phyloP scores from a whole-genome alignment of 2,113 vertebrate genomes.

The Trichechus manatus region DNA sequence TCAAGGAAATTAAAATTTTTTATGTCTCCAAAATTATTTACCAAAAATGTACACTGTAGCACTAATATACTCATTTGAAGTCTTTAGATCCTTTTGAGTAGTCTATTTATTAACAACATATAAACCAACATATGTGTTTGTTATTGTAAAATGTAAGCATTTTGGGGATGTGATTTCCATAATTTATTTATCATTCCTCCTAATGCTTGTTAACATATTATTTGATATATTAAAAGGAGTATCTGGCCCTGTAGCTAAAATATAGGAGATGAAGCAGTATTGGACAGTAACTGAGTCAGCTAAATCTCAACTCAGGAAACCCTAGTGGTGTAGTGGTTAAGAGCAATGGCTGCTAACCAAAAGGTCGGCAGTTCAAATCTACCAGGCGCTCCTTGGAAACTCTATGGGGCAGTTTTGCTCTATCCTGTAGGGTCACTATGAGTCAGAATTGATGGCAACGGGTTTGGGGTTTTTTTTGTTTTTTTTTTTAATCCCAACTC shows the following conservation, averaged over 20 bases:
- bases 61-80: constrained; percentile 26
- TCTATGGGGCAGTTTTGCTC: too few relatives aligned
- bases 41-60: neutral
- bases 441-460: too few relatives aligned
- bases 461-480: too few relatives aligned
- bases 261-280: neutral
- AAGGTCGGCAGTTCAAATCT: too few relatives aligned
- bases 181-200: constrained; percentile 40
- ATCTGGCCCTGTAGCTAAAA: neutral
- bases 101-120: constrained; percentile 55
- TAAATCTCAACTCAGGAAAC: neutral
- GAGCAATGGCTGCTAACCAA: too few relatives aligned
- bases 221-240: constrained; percentile 16
- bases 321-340: too few relatives aligned
- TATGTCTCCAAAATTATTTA: constrained; percentile 1
- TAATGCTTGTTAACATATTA: constrained; percentile 47
- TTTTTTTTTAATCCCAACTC: neutral
- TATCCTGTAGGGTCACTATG: too few relatives aligned
- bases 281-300: neutral
- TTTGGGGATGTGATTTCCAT: neutral
- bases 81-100: neutral
- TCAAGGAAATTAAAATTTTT: constrained; percentile 21
- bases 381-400: too few relatives aligned
- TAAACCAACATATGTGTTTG: constrained; percentile 63
- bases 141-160: constrained; percentile 54